Evolutionary conservation across 2,797 vertebrate species (phyloP), one percentile per base, ranked within the genome.

Genomic region (Pseudopleuronectes americanus): DNA sequence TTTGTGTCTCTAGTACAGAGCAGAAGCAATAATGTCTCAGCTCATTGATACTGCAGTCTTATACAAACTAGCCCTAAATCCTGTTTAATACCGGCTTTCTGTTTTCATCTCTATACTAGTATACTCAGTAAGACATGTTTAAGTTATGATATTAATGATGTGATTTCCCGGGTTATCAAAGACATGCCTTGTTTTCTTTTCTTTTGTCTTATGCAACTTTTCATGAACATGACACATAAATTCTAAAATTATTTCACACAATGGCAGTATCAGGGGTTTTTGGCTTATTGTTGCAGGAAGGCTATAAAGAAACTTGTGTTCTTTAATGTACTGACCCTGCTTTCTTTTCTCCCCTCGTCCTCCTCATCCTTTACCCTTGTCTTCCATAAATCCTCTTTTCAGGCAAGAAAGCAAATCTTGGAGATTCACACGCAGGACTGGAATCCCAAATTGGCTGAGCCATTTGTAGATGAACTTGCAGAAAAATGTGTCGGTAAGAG

Each of bases 331-430:
- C 49, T 75, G 17, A 60, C n/a, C 65, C 5, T 26, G 9, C 3
- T 17, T 48, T 64, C 3, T 57, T 9, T 43, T 53, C 53, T 51
- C 48, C 2, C 48, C 2, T 51, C 31, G 31, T 7, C 28, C 28
- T 31, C 6, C 28, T 31, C 28, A 0, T 59, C 23, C 70, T 31
- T 33, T 68, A 17, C 56, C 23, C 60, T 43, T 61, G 43, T 71
- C 56, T 45, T 51, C 24, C 48, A 3, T 26, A 63, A 51, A 56
- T 59, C 31, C 24, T 58, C 7, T 56, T 14, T 72, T 66, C 84
- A 99, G 98, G 97, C 98, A 92, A 96, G 98, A 95, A 99, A 98
- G 95, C 98, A 99, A 93, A 99, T 99, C 93, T 92, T 99, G 89
- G 94, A 99, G 91, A 99, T 99, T 88, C 97, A 99, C 92, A 99